These are phyloP conservation scores for Rhinoderma darwinii DNA, from an alignment of 2,113 vertebrate genomes.

Conservation along the genomic window DNA sequence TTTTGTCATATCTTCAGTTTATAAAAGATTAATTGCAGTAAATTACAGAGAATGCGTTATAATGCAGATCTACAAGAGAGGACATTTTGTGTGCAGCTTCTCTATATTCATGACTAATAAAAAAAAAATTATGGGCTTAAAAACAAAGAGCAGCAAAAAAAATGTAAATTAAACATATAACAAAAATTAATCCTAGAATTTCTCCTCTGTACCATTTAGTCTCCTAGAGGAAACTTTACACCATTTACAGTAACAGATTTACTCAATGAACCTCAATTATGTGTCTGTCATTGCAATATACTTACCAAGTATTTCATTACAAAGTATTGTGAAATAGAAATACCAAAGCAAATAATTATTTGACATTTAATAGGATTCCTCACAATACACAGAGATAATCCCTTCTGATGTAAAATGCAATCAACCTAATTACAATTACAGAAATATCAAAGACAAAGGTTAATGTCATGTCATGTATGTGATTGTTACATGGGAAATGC, in stretches of 20 bases:
- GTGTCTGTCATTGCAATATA: background rate
- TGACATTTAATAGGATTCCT: conserved; percentile 69
- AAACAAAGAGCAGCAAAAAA: conserved; percentile 14
- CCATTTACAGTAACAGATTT: background rate
- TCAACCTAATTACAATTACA: background rate
- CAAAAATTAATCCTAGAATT: background rate
- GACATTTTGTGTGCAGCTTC: conserved; percentile 61
- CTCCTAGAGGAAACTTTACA: background rate
- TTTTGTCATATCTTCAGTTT: conserved; percentile 65
- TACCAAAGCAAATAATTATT: conserved; percentile 73
- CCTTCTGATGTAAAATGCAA: background rate
- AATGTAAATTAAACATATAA: conserved; percentile 10
- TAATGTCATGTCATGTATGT: background rate
- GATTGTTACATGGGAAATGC: background rate
- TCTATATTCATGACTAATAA: conserved; percentile 65
- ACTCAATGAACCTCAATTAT: background rate
- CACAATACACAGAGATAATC: background rate
- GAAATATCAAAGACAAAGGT: background rate
- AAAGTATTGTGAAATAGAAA: conserved; percentile 76
- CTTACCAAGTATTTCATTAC: conserved; percentile 61
- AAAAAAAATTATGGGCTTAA: conserved; percentile 61
- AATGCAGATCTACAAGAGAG: conserved; percentile 63
- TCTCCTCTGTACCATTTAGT: conserved; percentile 8
- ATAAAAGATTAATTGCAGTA: conserved; percentile 68
- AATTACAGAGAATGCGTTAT: conserved; percentile 65